Conservation (phyloP, 1,140 invertebrate genomes). For the Pantala flavescens region DNA sequence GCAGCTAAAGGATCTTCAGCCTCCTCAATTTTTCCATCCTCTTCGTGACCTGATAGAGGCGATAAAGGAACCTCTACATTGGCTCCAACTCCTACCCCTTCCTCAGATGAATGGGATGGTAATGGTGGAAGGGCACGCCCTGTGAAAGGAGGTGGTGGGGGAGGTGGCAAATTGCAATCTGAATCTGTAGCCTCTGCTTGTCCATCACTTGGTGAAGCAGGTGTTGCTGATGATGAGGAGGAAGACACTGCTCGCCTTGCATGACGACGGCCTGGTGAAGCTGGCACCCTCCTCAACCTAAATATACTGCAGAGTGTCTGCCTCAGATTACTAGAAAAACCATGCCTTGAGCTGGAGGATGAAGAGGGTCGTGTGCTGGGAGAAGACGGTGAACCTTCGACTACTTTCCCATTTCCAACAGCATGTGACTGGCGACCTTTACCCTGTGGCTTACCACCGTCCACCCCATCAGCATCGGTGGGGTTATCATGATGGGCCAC, state of each 20-base stretch:
- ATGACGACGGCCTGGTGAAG: slow-evolving; percentile 34
- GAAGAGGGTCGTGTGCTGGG: not conserved
- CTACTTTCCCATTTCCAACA: not conserved
- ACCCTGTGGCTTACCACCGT: not conserved
- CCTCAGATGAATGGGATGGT: slow-evolving; percentile 35
- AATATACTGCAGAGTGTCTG: slow-evolving; percentile 77
- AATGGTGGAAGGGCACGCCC: slow-evolving; percentile 69
- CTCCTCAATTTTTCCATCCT: slow-evolving; percentile 13
- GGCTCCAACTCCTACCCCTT: not conserved
- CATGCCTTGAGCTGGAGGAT: slow-evolving; percentile 33
- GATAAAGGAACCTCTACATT: not conserved
- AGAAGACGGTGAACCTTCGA: not conserved
- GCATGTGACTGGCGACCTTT: not conserved
- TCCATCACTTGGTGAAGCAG: slow-evolving; percentile 25
- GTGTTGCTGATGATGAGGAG: not conserved
- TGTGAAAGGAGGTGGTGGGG: slow-evolving; percentile 38
- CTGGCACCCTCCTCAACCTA: slow-evolving; percentile 50
- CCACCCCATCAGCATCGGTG: not conserved
- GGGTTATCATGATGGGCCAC: no score
- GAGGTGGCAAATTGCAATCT: not conserved
- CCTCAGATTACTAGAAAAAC: slow-evolving; percentile 63
- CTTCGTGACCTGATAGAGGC: slow-evolving; percentile 18
- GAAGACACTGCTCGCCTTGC: slow-evolving; percentile 24
- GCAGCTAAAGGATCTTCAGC: slow-evolving; percentile 34
- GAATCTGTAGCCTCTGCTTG: slow-evolving; percentile 21